Evolutionary conservation across 2,113 vertebrate species (phyloP).

Genomic region (Vidua macroura): DNA sequence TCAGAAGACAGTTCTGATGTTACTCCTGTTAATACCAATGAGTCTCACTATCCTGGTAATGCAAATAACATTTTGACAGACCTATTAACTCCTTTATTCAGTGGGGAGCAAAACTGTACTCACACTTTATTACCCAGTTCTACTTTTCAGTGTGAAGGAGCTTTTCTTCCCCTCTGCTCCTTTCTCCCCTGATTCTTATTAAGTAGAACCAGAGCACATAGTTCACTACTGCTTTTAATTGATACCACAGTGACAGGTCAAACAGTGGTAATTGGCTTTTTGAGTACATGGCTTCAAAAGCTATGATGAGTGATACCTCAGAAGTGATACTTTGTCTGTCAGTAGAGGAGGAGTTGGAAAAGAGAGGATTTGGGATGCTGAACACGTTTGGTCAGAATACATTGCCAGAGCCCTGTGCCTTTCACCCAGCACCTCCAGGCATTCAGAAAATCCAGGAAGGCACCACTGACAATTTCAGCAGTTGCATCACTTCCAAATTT

Average conservation of each 20-base stretch:
- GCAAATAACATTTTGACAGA: background rate
- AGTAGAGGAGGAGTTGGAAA: background rate
- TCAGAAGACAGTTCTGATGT: background rate
- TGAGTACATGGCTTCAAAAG: background rate
- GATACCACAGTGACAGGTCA: background rate
- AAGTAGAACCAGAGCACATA: background rate
- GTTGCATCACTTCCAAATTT: background rate
- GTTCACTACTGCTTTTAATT: background rate
- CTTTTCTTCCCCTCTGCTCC: background rate
- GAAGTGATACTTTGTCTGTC: background rate
- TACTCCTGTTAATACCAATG: background rate
- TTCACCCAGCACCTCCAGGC: background rate
- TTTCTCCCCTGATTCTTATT: background rate
- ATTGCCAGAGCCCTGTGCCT: background rate
- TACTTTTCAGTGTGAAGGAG: background rate
- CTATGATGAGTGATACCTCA: background rate
- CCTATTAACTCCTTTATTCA: background rate
- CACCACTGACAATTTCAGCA: background rate
- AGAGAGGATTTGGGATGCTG: background rate
- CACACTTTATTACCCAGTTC: background rate
- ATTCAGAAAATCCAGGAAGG: background rate
- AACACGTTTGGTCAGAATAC: background rate
- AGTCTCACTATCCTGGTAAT: background rate
- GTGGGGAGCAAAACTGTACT: background rate
- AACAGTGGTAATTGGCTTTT: background rate